A percentile compares a stretch with the other conserved stretches of the same genome.
These are phyloP conservation scores for Enteromius trimaculatus DNA, from an alignment of 2,797 vertebrate genomes.

Conservation along the genomic window DNA sequence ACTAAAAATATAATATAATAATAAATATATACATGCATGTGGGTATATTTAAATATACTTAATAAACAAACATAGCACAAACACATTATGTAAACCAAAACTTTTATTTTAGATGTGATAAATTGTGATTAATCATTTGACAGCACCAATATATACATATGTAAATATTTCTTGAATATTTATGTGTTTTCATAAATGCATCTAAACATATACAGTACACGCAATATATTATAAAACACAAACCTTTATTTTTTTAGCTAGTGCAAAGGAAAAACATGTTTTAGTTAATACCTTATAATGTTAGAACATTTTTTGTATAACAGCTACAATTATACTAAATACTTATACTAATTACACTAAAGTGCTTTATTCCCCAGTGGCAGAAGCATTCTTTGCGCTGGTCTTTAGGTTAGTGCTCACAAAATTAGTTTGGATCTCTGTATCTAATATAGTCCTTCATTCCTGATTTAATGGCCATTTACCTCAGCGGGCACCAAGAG, in stretches of 20 bases:
- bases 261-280: background rate
- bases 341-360: background rate
- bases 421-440: background rate
- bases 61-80: too few species aligned
- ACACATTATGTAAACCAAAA: too few species aligned
- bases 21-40: too few species aligned
- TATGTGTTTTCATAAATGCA: too few species aligned
- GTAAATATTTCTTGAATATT: too few species aligned
- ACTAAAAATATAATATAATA: too few species aligned
- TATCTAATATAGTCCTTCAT: background rate
- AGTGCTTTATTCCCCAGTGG: background rate
- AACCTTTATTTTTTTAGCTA: background rate
- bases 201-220: too few species aligned
- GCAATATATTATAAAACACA: too few species aligned
- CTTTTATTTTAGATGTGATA: too few species aligned
- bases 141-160: background rate
- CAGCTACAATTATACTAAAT: constrained; percentile 1
- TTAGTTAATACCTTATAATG: background rate
- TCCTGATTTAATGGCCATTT: background rate
- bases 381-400: background rate
- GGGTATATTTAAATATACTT: too few species aligned
- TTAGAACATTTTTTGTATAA: background rate
- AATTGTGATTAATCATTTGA: too few species aligned
- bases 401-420: background rate
- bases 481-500: background rate